These are phyloP conservation scores for Paraescarpia echinospica DNA, from an alignment of 1,140 invertebrate species.

Conservation along the genomic window DNA sequence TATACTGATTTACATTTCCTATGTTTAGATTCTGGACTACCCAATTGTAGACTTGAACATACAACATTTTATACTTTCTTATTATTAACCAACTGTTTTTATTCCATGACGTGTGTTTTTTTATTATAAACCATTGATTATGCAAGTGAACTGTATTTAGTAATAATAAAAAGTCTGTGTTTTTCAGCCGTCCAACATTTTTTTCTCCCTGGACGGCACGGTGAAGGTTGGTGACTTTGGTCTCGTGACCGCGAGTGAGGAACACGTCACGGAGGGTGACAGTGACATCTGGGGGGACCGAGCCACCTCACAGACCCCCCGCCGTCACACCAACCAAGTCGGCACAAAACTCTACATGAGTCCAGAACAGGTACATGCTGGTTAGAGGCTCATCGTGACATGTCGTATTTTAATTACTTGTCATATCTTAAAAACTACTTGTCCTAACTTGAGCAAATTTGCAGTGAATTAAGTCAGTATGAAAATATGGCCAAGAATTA, in stretches of 20 bases:
- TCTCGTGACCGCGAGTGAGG: conserved; percentile 81
- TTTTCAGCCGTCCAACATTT: conserved; percentile 89
- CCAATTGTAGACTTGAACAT: too few relatives aligned
- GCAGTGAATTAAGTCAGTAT: too few relatives aligned
- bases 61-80: too few relatives aligned
- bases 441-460: too few relatives aligned
- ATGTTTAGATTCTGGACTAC: too few relatives aligned
- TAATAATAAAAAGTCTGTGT: background rate
- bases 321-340: conserved; percentile 69
- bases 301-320: conserved; percentile 18
- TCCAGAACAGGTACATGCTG: conserved; percentile 87
- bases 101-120: too few relatives aligned
- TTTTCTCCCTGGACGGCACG: conserved; percentile 81
- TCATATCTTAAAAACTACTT: background rate
- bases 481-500: too few relatives aligned
- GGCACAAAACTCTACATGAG: conserved; percentile 97
- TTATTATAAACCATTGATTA: too few relatives aligned
- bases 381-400: too few relatives aligned
- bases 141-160: too few relatives aligned
- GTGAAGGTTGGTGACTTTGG: conserved; percentile 98
- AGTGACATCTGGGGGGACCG: background rate
- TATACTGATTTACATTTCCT: too few relatives aligned
- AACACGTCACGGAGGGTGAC: conserved; percentile 42
- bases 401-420: background rate
- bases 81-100: too few relatives aligned